Conservation (phyloP, 2,113 vertebrate species). For the Clarias magur region DNA sequence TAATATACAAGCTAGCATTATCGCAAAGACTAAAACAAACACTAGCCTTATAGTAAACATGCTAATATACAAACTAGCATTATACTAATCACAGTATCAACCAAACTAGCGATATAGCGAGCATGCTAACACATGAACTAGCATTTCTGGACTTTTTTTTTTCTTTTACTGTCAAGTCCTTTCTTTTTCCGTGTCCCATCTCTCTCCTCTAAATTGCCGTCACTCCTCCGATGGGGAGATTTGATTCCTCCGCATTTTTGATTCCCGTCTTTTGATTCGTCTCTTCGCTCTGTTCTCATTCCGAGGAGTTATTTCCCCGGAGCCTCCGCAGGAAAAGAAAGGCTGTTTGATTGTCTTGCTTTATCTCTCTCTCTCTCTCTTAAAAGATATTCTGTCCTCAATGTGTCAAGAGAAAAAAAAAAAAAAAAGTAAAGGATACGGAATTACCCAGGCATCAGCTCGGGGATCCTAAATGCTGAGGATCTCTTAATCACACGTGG, state of each 20-base stretch:
- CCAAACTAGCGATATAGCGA: neutral
- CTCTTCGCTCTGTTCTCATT: conserved; percentile 9
- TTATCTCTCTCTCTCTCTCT: neutral
- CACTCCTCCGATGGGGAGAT: neutral
- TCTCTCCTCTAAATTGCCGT: neutral
- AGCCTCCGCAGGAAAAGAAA: neutral
- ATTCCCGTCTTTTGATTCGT: conserved; percentile 13
- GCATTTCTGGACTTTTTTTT: neutral
- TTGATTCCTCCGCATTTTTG: conserved; percentile 3
- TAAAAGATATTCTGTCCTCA: conserved; percentile 36
- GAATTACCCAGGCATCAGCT: conserved; percentile 40
- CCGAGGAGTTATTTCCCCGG: conserved; percentile 12
- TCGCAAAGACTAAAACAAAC: neutral
- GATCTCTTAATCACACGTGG: conserved; percentile 31
- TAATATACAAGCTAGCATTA: neutral
- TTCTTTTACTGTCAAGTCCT: neutral
- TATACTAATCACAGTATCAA: neutral
- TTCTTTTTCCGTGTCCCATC: neutral
- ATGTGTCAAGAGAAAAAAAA: conserved; percentile 27
- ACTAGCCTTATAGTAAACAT: neutral
- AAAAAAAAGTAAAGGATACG: neutral
- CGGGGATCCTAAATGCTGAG: conserved; percentile 10
- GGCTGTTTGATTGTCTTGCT: neutral
- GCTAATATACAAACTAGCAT: neutral
- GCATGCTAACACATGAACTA: no score